A percentile compares a stretch with the other conserved stretches of the same genome.
Evolutionary conservation across 2,888 invertebrate genomes (phyloP).

Genomic region (Agriopis leucophaearia): DNA sequence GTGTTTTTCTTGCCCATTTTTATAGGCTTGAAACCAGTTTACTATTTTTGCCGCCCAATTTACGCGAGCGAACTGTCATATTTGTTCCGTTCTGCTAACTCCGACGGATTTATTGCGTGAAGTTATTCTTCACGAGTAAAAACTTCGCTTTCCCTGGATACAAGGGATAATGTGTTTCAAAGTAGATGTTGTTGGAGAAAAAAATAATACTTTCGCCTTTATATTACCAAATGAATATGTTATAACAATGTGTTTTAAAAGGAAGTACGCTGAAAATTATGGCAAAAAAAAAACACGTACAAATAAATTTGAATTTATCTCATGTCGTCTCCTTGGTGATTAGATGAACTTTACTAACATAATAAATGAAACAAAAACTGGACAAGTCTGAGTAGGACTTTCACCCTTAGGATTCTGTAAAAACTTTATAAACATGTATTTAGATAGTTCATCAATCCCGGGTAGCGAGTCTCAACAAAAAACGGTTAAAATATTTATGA

Average conservation of each 20-base stretch:
- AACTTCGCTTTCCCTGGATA: constrained; percentile 27
- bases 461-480: too few species aligned
- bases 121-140: constrained; percentile 34
- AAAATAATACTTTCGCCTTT: constrained; percentile 1
- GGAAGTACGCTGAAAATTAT: neutral
- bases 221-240: neutral
- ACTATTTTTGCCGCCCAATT: constrained; percentile 35
- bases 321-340: too few species aligned
- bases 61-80: constrained; percentile 39
- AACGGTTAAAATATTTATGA: too few species aligned
- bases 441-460: too few species aligned
- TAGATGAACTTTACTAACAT: too few species aligned
- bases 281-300: too few species aligned
- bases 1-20: neutral
- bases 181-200: constrained; percentile 13
- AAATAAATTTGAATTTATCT: too few species aligned
- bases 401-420: too few species aligned
- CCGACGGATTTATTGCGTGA: constrained; percentile 37
- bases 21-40: constrained; percentile 12
- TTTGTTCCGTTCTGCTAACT: constrained; percentile 42
- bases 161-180: constrained; percentile 22
- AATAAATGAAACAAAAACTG: too few species aligned
- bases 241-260: neutral
- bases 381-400: too few species aligned
- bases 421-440: too few species aligned